A percentile compares a stretch with the other conserved stretches of the same genome.
Evolutionary conservation across 2,888 invertebrate genomes (phyloP).

Genomic region (Agonum fuliginosum): DNA sequence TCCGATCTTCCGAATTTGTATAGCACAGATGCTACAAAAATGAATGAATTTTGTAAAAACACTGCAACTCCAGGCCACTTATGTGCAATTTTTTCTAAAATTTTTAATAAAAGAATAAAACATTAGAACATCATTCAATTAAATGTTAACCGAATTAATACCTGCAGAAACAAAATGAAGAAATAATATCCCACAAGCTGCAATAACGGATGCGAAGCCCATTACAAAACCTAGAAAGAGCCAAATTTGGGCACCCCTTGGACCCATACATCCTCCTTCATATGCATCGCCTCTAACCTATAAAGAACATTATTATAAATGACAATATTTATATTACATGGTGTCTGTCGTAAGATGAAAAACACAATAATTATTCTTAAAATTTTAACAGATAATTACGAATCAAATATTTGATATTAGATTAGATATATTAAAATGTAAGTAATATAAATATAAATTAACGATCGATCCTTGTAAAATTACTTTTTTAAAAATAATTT

Average conservation of each 20-base stretch:
- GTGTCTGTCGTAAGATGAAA: no score
- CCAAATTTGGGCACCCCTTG: constrained; percentile 94
- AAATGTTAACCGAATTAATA: no score
- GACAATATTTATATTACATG: no score
- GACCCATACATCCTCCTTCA: constrained; percentile 89
- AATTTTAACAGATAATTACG: no score
- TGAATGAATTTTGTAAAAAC: constrained; percentile 95
- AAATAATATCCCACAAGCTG: constrained; percentile 97
- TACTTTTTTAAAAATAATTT: no score
- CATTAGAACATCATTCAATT: no score
- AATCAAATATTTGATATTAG: no score
- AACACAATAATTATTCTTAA: no score
- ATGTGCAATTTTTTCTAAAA: constrained; percentile 66
- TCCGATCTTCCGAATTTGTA: constrained; percentile 97
- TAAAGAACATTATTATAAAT: no score
- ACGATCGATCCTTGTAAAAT: no score
- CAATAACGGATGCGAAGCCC: constrained; percentile 96
- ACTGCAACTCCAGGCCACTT: constrained; percentile 92
- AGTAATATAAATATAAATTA: no score
- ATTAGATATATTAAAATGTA: no score
- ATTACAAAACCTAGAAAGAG: constrained; percentile 97
- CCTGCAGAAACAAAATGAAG: constrained; percentile 85
- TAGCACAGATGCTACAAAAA: constrained; percentile 91
- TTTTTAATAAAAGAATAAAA: constrained; percentile 58
- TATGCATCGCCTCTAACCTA: constrained; percentile 87